Evolutionary conservation across 2,113 vertebrate genomes (phyloP).

Genomic region (Tachycineta bicolor): DNA sequence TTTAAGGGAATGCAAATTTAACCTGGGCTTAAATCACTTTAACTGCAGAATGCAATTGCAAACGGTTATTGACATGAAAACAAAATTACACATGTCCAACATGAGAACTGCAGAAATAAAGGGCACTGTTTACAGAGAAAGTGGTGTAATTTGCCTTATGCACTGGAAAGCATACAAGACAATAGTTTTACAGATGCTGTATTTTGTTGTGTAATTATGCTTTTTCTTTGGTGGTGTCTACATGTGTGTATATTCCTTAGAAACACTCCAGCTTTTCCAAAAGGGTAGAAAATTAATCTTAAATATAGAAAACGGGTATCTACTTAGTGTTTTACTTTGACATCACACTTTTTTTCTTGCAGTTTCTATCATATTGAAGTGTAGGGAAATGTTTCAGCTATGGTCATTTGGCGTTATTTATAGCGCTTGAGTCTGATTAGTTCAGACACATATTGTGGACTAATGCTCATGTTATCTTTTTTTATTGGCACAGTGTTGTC

Average conservation of each 20-base stretch:
- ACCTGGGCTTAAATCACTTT: not conserved
- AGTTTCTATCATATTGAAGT: not conserved
- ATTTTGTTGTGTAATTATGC: not conserved
- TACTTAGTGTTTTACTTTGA: not conserved
- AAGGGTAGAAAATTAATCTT: not conserved
- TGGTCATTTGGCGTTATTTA: not conserved
- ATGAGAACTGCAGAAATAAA: not conserved
- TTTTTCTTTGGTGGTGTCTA: not conserved
- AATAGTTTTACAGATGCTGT: not conserved
- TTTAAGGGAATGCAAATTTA: not conserved
- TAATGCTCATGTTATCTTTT: not conserved
- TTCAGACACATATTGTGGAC: not conserved
- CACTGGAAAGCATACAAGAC: not conserved
- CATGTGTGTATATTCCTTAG: not conserved
- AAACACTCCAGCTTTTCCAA: not conserved
- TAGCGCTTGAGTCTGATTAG: not conserved
- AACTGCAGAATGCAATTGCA: not conserved
- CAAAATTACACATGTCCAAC: not conserved
- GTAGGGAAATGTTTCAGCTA: not conserved
- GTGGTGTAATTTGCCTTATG: not conserved
- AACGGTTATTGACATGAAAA: not conserved
- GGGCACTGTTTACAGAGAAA: not conserved
- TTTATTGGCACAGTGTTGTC: not conserved
- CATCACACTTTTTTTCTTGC: not conserved
- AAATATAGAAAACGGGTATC: not conserved